A percentile compares a stretch with the other conserved stretches of the same genome.
Evolutionary conservation across 2,888 invertebrate species (phyloP).

Genomic region (Furcula furcula): DNA sequence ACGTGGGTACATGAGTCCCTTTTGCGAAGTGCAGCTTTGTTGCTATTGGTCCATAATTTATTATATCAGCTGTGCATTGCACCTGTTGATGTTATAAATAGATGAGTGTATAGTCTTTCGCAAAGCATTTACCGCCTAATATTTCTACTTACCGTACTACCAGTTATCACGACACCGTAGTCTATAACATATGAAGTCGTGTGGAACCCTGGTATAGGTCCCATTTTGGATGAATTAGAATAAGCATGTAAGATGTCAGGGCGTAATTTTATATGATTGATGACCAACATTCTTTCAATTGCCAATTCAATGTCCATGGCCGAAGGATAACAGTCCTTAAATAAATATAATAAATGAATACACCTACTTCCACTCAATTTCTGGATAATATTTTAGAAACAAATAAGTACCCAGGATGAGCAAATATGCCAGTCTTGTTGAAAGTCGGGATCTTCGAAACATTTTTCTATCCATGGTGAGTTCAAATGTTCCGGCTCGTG

Average conservation of each 20-base stretch:
- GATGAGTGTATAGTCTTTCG: background rate
- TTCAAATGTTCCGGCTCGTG: conserved; percentile 49
- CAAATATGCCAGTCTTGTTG: conserved; percentile 64
- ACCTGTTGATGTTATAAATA: conserved; percentile 36
- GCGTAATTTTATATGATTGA: conserved; percentile 62
- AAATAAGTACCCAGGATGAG: conserved; percentile 49
- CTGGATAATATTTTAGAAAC: background rate
- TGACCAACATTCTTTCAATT: conserved; percentile 78
- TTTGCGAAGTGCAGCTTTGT: conserved; percentile 68
- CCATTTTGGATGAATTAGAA: conserved; percentile 46
- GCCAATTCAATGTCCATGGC: conserved; percentile 83
- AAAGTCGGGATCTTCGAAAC: conserved; percentile 62
- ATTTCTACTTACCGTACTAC: conserved; percentile 56
- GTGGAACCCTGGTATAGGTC: conserved; percentile 71
- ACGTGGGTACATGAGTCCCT: conserved; percentile 48
- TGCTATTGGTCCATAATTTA: conserved; percentile 80
- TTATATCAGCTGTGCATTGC: conserved; percentile 65
- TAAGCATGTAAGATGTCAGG: conserved; percentile 56
- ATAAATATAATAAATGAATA: background rate
- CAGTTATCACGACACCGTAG: conserved; percentile 79
- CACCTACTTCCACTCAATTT: background rate
- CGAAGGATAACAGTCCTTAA: conserved; percentile 74
- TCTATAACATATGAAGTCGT: conserved; percentile 79
- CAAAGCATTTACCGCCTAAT: background rate
- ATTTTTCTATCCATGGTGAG: conserved; percentile 58